phyloP scores from a whole-genome alignment of 2,888 invertebrate genomes.

The Temnothorax ravouxi region DNA sequence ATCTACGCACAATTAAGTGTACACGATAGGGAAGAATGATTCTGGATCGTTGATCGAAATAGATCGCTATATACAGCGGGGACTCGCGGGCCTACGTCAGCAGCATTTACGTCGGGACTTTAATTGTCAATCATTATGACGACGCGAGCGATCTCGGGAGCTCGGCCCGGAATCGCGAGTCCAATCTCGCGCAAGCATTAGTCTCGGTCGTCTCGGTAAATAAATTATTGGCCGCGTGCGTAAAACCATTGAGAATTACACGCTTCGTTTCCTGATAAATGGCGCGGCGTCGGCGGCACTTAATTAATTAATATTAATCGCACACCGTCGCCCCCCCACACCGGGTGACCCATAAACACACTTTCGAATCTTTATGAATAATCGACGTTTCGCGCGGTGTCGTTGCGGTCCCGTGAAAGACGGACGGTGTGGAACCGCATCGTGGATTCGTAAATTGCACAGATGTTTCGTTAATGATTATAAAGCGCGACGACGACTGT shows the following conservation, averaged over 20 bases:
- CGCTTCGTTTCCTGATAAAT: slow-evolving; percentile 30
- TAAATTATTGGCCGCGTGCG: slow-evolving; percentile 30
- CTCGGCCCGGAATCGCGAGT: not conserved
- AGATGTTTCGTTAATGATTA: slow-evolving; percentile 34
- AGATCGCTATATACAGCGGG: slow-evolving; percentile 3
- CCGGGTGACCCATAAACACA: slow-evolving; percentile 45
- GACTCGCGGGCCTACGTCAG: slow-evolving; percentile 27
- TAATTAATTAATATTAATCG: slow-evolving; percentile 51
- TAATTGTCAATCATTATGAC: slow-evolving; percentile 41
- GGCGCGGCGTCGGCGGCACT: not conserved
- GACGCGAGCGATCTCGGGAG: not conserved
- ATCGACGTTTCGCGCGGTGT: slow-evolving; percentile 13
- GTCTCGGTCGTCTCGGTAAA: slow-evolving; percentile 30
- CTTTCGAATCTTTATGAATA: slow-evolving; percentile 32
- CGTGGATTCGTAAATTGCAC: not conserved
- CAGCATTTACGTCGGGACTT: slow-evolving; percentile 34
- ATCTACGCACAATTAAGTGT: slow-evolving; percentile 33
- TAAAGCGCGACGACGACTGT: slow-evolving; percentile 20
- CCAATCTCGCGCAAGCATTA: not conserved
- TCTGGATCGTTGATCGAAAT: slow-evolving; percentile 26
- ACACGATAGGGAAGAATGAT: slow-evolving; percentile 20
- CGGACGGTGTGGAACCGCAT: not conserved
- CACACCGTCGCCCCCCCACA: not conserved
- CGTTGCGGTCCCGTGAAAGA: not conserved
- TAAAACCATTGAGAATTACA: slow-evolving; percentile 15